Evolutionary conservation across 2,113 vertebrate genomes (phyloP).

Genomic region (Cyprinodon tularosa): DNA sequence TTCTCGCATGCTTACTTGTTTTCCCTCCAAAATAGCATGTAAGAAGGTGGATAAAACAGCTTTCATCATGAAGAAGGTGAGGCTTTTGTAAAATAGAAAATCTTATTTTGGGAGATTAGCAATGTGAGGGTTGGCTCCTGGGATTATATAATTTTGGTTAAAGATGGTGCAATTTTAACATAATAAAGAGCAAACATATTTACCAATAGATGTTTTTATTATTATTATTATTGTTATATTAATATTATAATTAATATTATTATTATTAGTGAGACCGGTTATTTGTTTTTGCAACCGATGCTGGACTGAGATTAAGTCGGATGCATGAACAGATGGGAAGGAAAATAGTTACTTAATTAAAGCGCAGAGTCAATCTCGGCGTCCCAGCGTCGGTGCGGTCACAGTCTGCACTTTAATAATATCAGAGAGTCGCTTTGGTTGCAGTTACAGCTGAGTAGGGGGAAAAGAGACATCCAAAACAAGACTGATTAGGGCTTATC

Average conservation of each 20-base stretch:
- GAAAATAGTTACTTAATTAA: slow-evolving; percentile 75
- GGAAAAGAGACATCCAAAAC: slow-evolving; percentile 46
- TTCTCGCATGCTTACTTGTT: no score
- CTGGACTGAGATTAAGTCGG: slow-evolving; percentile 20
- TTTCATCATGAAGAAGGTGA: slow-evolving; percentile 18
- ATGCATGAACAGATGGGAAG: slow-evolving; percentile 74
- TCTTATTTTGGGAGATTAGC: neutral
- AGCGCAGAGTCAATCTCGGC: slow-evolving; percentile 69
- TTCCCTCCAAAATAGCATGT: slow-evolving; percentile 2
- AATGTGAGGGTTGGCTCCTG: neutral
- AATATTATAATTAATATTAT: slow-evolving; percentile 11
- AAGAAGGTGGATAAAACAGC: slow-evolving; percentile 17
- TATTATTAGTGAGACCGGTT: neutral
- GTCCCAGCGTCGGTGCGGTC: slow-evolving; percentile 66
- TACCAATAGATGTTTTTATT: neutral
- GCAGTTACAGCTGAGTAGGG: slow-evolving; percentile 64
- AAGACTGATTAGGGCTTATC: slow-evolving; percentile 58
- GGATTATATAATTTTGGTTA: neutral
- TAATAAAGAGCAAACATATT: neutral
- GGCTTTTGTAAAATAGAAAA: slow-evolving; percentile 20
- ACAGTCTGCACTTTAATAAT: slow-evolving; percentile 70
- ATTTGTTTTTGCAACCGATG: neutral
- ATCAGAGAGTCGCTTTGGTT: slow-evolving; percentile 73
- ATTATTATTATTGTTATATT: slow-evolving; percentile 5
- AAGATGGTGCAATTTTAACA: neutral